Conservation (phyloP, 2,113 vertebrate genomes). For the Andinoacara biseriatus region DNA sequence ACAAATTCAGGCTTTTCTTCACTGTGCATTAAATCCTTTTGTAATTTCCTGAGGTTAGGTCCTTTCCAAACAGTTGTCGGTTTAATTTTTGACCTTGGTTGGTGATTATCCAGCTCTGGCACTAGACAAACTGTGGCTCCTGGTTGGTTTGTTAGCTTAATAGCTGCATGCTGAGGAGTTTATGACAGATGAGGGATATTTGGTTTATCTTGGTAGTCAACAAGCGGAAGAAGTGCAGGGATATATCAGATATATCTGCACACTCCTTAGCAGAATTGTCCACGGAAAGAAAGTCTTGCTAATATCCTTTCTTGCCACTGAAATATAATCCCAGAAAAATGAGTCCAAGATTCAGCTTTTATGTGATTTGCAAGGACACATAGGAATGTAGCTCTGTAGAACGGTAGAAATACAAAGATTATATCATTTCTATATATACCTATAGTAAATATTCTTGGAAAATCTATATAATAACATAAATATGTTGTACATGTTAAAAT, state of each 20-base stretch:
- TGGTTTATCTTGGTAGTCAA: conserved; percentile 18
- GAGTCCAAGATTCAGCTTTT: conserved; percentile 1
- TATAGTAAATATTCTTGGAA: background rate
- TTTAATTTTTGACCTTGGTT: background rate
- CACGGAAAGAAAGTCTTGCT: conserved; percentile 9
- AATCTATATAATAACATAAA: background rate
- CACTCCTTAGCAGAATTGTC: conserved; percentile 19
- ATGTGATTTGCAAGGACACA: background rate
- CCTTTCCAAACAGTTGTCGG: background rate
- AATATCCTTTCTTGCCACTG: conserved; percentile 28
- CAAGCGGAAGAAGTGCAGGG: conserved; percentile 10
- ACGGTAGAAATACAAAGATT: background rate
- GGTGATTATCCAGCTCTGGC: conserved; percentile 3
- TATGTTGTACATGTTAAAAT: background rate
- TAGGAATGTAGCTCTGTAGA: conserved; percentile 32
- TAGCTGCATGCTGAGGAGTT: conserved; percentile 55
- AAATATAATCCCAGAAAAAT: conserved; percentile 47
- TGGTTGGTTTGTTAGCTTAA: conserved; percentile 47
- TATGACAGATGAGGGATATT: conserved; percentile 16
- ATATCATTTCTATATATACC: background rate
- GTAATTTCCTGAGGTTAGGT: conserved; percentile 15
- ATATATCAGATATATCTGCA: background rate
- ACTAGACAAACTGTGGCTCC: conserved; percentile 1
- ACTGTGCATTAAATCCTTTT: conserved; percentile 2
- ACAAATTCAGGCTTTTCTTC: conserved; percentile 13